A percentile compares a stretch with the other conserved stretches of the same genome.
Conservation (phyloP, 2,888 invertebrate species). For the Eupithecia subfuscata region DNA sequence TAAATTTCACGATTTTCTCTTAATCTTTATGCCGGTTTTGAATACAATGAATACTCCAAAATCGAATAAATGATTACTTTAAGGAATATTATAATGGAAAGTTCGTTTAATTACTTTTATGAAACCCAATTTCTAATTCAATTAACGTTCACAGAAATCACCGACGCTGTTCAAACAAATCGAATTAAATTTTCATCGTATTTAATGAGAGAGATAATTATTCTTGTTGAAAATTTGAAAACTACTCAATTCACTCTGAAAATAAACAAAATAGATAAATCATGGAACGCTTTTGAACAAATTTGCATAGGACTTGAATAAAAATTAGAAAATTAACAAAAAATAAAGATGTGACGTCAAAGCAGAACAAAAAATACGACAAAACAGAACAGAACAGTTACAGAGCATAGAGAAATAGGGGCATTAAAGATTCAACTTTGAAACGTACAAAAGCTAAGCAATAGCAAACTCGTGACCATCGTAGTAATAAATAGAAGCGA, state of each 20-base stretch:
- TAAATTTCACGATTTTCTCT: neutral
- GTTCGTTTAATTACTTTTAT: neutral
- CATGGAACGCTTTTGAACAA: neutral
- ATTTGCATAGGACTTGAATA: neutral
- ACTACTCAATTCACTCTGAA: neutral
- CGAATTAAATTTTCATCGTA: conserved; percentile 18
- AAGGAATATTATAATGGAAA: neutral
- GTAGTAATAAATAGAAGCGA: conserved; percentile 27
- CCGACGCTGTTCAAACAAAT: conserved; percentile 6
- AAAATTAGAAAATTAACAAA: neutral
- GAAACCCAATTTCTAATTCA: neutral
- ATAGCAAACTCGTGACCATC: conserved; percentile 28
- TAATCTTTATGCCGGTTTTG: neutral
- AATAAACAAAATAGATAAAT: neutral
- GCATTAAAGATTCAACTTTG: conserved; percentile 17
- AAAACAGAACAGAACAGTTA: neutral
- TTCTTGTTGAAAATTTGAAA: conserved; percentile 6
- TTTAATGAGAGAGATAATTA: conserved; percentile 26
- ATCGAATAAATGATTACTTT: neutral
- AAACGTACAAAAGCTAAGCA: conserved; percentile 24
- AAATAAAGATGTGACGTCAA: neutral
- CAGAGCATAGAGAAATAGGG: conserved; percentile 1
- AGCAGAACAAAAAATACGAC: neutral
- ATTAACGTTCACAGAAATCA: conserved; percentile 11
- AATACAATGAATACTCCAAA: neutral